A percentile compares a stretch with the other conserved stretches of the same genome.
Conservation (phyloP, 2,888 invertebrate genomes). For the Schrankia costaestrigalis region DNA sequence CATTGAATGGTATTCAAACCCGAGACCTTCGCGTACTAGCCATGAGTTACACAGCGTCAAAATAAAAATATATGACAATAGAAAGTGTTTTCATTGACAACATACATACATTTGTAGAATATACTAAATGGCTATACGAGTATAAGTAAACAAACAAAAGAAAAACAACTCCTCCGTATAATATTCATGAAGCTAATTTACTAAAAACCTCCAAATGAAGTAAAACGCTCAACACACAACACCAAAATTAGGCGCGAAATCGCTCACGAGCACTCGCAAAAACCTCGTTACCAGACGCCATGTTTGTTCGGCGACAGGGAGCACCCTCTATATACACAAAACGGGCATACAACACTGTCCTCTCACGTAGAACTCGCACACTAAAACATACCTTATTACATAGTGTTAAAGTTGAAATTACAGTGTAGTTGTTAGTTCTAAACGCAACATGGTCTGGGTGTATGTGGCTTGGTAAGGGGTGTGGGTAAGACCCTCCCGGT, state of each 20-base stretch:
- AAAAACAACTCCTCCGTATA: conserved; percentile 9
- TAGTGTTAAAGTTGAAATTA: conserved; percentile 37
- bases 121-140: background rate
- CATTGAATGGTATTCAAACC: too few species aligned
- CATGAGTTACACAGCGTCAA: too few species aligned
- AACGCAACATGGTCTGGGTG: conserved; percentile 48
- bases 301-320: conserved; percentile 77
- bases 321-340: conserved; percentile 76
- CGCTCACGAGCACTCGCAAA: conserved; percentile 73
- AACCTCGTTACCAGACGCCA: conserved; percentile 77
- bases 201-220: conserved; percentile 46
- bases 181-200: conserved; percentile 36
- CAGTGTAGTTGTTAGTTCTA: conserved; percentile 8
- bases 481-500: conserved; percentile 72
- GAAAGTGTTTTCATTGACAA: too few species aligned
- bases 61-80: too few species aligned
- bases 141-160: conserved; percentile 6
- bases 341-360: conserved; percentile 45
- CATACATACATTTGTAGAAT: too few species aligned
- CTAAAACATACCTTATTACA: conserved; percentile 20
- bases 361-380: conserved; percentile 11
- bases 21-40: too few species aligned
- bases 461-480: conserved; percentile 65
- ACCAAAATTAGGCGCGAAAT: conserved; percentile 79
- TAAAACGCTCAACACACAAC: conserved; percentile 47